Base-by-base conservation (phyloP, 2,797 vertebrate genomes). In the Agapornis canus region DNA sequence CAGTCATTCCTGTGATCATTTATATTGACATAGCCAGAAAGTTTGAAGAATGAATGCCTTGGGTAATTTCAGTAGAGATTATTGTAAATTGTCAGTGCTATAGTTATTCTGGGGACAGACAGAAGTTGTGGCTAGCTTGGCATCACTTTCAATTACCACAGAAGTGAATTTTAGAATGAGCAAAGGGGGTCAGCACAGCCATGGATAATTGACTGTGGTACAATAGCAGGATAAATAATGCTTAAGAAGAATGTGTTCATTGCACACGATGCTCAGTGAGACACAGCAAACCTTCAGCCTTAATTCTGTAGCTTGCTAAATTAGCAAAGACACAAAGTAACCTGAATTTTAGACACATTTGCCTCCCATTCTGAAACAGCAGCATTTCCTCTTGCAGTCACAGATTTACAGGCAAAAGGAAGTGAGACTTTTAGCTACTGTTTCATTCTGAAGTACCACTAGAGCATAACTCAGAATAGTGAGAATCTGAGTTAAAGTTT, bases 51-150 rank as follows among this genome's bases (percentile, higher is more conserved):
- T 73, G 0, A 89, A 71, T 3, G 45, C 68, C 48, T 60, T 81
- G 79, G 76, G 71, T 51, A 85, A 70, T 82, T 95, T 96, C 89
- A 89, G 47, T 60, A 80, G 68, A 75, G 64, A 87, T 89, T 82
- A 77, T 42, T 87, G 68, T 87, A 92, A 91, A 87, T 60, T 35
- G 71, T 63, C 45, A 43, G 70, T 70, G 32, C 17, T 60, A 8
- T 15, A 54, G 66, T 52, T 76, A 64, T 82, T 95, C 71, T 76
- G 78, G 35, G 52, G 75, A 69, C 76, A 92, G 78, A 89, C 4
- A 87, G 82, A 92, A 91, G 68, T 48, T 80, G 57, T 75, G 68
- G 42, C 45, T 93, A 61, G 15, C 31, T 89, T 86, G 69, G 45
- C 86, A 87, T 93, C 79, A 64, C 71, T 93, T 84, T 68, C 20